Percentiles rank a stretch among this genome's conserved stretches.
Evolutionary conservation across 2,113 vertebrate genomes (phyloP).

Genomic region (Trogon surrucura): DNA sequence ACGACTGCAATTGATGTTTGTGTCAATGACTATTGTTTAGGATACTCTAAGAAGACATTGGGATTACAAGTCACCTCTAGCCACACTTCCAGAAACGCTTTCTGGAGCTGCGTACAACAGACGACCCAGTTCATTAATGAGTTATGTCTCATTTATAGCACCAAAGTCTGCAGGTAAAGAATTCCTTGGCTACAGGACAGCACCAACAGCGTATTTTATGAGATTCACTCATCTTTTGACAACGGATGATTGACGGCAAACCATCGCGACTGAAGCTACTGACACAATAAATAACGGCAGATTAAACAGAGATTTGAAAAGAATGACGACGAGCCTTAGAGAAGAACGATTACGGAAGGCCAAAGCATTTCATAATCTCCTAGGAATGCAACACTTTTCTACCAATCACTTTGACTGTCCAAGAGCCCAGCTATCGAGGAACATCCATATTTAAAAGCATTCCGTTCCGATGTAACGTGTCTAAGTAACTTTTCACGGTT

Average conservation of each 20-base stretch:
- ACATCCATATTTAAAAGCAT: conserved; percentile 15
- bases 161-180: neutral
- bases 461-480: neutral
- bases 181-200: neutral
- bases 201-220: neutral
- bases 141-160: neutral
- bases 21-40: neutral
- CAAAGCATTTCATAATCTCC: neutral
- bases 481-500: neutral
- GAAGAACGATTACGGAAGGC: neutral
- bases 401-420: neutral
- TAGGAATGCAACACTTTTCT: neutral
- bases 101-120: neutral
- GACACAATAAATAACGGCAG: conserved; percentile 25
- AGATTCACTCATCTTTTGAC: conserved; percentile 14
- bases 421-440: neutral
- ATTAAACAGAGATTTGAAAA: conserved; percentile 27
- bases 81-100: neutral
- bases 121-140: neutral
- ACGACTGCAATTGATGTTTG: neutral
- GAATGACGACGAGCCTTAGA: neutral
- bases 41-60: neutral
- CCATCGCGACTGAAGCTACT: neutral
- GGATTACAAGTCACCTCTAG: neutral
- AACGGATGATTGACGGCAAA: neutral